phyloP scores from a whole-genome alignment of 2,888 invertebrate species.

The Ormyrus thymus region DNA sequence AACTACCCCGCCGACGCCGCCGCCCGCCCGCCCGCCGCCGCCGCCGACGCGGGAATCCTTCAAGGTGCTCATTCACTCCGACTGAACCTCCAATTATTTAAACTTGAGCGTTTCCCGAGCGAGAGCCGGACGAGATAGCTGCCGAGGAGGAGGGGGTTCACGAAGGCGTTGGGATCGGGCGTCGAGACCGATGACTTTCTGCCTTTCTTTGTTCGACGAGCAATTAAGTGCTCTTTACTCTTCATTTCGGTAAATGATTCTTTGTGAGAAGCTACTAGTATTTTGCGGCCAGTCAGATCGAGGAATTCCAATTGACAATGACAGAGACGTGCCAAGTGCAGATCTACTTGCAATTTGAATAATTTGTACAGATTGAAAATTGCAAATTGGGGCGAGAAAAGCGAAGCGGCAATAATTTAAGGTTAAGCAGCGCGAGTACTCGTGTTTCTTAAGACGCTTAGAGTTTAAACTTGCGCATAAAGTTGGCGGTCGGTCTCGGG shows the following conservation, averaged over 20 bases:
- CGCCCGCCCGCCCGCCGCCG: conserved; percentile 55
- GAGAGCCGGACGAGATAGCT: not conserved
- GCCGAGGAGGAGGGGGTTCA: not conserved
- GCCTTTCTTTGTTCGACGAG: too few species aligned
- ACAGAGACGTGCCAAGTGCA: too few species aligned
- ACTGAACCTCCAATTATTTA: conserved; percentile 58
- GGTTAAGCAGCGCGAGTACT: conserved; percentile 1
- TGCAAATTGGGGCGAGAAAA: not conserved
- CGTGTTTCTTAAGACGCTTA: conserved; percentile 25
- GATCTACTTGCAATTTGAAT: conserved; percentile 8
- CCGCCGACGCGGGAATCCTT: conserved; percentile 62
- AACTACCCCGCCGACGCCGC: conserved; percentile 58
- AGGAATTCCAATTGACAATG: too few species aligned
- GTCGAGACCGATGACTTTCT: too few species aligned
- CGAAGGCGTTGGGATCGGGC: too few species aligned
- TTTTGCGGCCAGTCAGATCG: too few species aligned
- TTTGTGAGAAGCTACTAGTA: too few species aligned
- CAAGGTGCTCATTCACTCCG: conserved; percentile 69
- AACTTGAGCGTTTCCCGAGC: conserved; percentile 47
- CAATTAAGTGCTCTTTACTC: too few species aligned
- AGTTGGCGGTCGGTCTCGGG: conserved; percentile 35
- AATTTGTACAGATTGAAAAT: not conserved
- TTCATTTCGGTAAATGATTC: too few species aligned
- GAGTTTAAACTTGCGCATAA: conserved; percentile 39
- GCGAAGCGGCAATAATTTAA: not conserved